Evolutionary conservation across 2,113 vertebrate species (phyloP).

Genomic region (Daboia siamensis): DNA sequence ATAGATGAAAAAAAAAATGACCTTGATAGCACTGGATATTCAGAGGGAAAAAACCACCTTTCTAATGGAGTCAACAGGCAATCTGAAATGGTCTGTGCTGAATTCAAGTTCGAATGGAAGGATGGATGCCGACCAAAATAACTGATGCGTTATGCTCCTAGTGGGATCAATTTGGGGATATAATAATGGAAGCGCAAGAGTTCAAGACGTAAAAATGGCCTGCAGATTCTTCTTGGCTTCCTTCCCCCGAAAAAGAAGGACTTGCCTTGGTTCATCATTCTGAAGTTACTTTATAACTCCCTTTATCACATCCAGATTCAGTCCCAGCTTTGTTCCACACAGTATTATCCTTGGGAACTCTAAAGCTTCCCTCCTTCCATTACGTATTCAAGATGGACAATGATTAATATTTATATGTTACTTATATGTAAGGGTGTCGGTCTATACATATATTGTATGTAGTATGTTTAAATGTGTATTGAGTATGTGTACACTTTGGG

Average conservation of each 20-base stretch:
- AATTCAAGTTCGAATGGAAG: neutral
- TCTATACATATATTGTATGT: too few relatives aligned
- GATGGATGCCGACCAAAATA: neutral
- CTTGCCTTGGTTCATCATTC: neutral
- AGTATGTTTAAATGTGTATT: too few relatives aligned
- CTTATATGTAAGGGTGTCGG: too few relatives aligned
- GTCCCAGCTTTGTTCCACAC: too few relatives aligned
- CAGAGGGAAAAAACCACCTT: neutral
- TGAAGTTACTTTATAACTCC: neutral
- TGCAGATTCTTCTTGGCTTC: neutral
- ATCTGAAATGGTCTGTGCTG: neutral
- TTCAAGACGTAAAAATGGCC: neutral
- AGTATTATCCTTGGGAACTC: too few relatives aligned
- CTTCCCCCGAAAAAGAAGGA: neutral
- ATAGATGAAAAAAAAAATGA: neutral
- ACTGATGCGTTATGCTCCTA: neutral
- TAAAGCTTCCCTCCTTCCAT: too few relatives aligned
- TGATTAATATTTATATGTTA: too few relatives aligned
- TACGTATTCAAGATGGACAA: too few relatives aligned
- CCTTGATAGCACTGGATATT: neutral
- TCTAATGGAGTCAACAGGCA: neutral
- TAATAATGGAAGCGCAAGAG: neutral
- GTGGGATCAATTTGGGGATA: neutral
- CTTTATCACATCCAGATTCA: neutral
- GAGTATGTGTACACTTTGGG: too few relatives aligned